Percentiles rank a stretch among this genome's conserved stretches.
These are phyloP conservation scores for Microtus agrestis DNA, from an alignment of 2,797 vertebrate genomes.

Conservation along the genomic window DNA sequence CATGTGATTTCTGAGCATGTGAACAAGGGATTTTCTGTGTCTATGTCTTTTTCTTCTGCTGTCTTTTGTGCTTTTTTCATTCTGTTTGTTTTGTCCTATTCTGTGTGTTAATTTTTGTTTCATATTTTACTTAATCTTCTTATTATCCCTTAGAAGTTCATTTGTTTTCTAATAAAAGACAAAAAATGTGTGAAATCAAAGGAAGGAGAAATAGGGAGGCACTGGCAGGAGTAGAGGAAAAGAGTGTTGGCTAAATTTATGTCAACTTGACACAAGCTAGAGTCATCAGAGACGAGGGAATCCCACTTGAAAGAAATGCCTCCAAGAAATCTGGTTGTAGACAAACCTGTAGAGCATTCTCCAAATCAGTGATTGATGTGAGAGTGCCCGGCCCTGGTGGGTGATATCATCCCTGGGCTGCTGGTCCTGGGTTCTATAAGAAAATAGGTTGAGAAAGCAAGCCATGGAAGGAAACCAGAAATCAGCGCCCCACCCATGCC, in stretches of 20 bases:
- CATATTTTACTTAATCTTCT: neutral
- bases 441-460: neutral
- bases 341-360: neutral
- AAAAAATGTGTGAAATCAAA: fast-evolving
- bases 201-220: fast-evolving
- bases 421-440: neutral
- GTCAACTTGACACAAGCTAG: neutral
- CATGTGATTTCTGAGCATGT: neutral
- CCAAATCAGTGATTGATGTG: neutral
- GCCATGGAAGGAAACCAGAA: neutral
- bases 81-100: neutral
- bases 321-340: neutral
- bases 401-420: neutral
- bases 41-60: neutral
- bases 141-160: neutral
- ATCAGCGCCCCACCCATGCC: neutral
- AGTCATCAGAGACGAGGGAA: neutral
- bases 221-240: neutral
- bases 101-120: neutral
- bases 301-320: neutral
- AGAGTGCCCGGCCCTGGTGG: neutral
- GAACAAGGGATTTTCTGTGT: neutral
- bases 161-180: neutral
- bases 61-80: too few relatives aligned
- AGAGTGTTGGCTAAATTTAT: neutral